These are phyloP conservation scores for Empis livida DNA, from an alignment of 2,888 invertebrate species.

Conservation along the genomic window DNA sequence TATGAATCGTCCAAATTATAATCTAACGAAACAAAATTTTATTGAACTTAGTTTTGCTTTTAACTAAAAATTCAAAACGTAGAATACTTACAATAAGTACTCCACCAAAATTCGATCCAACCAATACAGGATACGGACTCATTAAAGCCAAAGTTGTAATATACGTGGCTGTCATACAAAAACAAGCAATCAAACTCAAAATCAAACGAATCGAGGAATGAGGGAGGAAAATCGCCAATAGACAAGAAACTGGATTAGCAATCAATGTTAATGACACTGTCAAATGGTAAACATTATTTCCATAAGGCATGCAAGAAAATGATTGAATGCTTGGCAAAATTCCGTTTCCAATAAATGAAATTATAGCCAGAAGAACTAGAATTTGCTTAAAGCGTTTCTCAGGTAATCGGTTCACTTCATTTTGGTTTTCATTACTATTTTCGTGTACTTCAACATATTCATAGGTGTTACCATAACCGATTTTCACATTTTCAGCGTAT, in stretches of 20 bases:
- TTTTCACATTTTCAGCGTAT: constrained; percentile 7
- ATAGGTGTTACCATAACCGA: constrained; percentile 5
- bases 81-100: constrained; percentile 47
- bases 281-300: constrained; percentile 55
- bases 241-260: constrained; percentile 58
- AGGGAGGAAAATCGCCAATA: constrained; percentile 41
- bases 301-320: constrained; percentile 63
- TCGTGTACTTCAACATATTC: background rate
- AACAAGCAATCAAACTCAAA: constrained; percentile 32
- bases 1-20: constrained; percentile 46
- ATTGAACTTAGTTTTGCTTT: too few relatives aligned
- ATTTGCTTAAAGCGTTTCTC: constrained; percentile 4
- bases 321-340: constrained; percentile 59
- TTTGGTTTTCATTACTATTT: too few relatives aligned
- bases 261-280: constrained; percentile 54
- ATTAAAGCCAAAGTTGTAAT: constrained; percentile 50
- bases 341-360: constrained; percentile 55
- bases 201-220: constrained; percentile 35
- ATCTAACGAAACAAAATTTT: constrained; percentile 39
- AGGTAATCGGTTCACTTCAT: background rate
- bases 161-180: constrained; percentile 42
- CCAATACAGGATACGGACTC: constrained; percentile 54
- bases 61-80: too few relatives aligned
- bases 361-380: constrained; percentile 29
- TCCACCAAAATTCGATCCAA: constrained; percentile 39